Percentiles rank a stretch among this genome's conserved stretches.
Evolutionary conservation across 2,797 vertebrate species (phyloP).

Genomic region (Enteromius viviparus): DNA sequence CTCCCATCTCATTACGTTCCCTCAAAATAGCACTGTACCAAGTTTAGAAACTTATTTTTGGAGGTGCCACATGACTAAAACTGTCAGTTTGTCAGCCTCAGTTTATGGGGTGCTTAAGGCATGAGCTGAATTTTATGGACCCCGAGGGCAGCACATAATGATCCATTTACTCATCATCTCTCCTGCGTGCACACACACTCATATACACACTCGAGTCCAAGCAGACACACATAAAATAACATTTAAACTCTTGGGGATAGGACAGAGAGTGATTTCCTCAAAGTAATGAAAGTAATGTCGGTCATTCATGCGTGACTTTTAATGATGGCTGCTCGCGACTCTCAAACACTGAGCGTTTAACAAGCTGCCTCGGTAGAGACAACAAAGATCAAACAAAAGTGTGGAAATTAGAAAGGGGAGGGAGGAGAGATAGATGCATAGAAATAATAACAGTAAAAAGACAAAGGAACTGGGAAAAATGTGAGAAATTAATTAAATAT

Average conservation of each 20-base stretch:
- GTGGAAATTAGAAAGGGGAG: background rate
- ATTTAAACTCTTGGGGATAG: constrained; percentile 37
- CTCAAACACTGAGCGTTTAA: constrained; percentile 48
- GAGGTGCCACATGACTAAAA: constrained; percentile 47
- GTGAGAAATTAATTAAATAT: constrained; percentile 11
- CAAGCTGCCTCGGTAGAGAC: constrained; percentile 29
- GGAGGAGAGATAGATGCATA: background rate
- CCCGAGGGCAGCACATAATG: constrained; percentile 58
- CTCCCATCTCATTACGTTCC: constrained; percentile 25
- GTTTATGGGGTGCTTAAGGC: constrained; percentile 54
- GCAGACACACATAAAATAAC: constrained; percentile 47
- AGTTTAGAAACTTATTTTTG: constrained; percentile 50
- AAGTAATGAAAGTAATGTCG: constrained; percentile 60
- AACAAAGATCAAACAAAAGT: constrained; percentile 27
- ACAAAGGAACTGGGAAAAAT: constrained; percentile 18
- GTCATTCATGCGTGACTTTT: constrained; percentile 54
- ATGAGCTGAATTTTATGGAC: constrained; percentile 57
- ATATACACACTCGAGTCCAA: constrained; percentile 26
- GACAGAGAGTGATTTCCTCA: constrained; percentile 45
- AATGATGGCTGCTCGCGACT: constrained; percentile 59
- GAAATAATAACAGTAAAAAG: constrained; percentile 2
- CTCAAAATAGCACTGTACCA: constrained; percentile 37
- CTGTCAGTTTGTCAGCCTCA: constrained; percentile 54
- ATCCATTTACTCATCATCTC: constrained; percentile 56
- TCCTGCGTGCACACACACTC: background rate